Base-by-base conservation (phyloP, 2,113 vertebrate genomes). In the Cochlearius cochlearius region DNA sequence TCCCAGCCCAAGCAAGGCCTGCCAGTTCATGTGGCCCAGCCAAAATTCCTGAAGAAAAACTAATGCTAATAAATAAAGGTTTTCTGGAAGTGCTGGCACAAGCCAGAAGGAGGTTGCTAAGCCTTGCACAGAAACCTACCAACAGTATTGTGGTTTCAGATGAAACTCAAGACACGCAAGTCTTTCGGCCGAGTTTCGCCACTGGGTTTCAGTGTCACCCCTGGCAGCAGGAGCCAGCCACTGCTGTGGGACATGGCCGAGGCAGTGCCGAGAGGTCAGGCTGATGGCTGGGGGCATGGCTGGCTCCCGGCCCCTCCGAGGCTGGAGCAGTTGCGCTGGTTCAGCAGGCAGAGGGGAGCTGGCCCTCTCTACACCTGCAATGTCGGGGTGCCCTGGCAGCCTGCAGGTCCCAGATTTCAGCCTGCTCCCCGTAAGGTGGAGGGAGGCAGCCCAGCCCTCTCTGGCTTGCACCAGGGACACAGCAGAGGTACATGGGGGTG, bases 231-330 rank as follows among this genome's bases (percentile, higher is more conserved):
- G 30, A 83, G 12, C 18, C 49, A 43, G 32, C 10, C 72, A 47
- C 41, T 0, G 0, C 50, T 18, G 32, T 0, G 3, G 68, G 53
- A 79, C 4, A 1, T 0, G 6, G 59, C 27, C 3, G 1, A 41
- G 50, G 43, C 66, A n/a, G 47, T 10, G 21, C 13, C 0, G 0
- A 32, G 45, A 62, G 36, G 58, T 1, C 5, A 12, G 9, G 25
- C 13, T 56, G 12, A 23, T 7, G 78, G 74, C 55, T 50, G 55
- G 17, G 6, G 73, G 38, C 36, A 29, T 2, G 1, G 43, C 10
- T 2, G 10, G 27, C 3, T 21, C 6, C 47, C 10, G 1, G 38
- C 3, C 45, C 25, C 18, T 32, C 69, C 38, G 58, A 21, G 9
- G 39, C 45, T 50, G 30, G 11, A 90, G 25, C 27, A 91, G 25